Conservation (phyloP, 2,888 invertebrate genomes). For the Cynaeus angustus region DNA sequence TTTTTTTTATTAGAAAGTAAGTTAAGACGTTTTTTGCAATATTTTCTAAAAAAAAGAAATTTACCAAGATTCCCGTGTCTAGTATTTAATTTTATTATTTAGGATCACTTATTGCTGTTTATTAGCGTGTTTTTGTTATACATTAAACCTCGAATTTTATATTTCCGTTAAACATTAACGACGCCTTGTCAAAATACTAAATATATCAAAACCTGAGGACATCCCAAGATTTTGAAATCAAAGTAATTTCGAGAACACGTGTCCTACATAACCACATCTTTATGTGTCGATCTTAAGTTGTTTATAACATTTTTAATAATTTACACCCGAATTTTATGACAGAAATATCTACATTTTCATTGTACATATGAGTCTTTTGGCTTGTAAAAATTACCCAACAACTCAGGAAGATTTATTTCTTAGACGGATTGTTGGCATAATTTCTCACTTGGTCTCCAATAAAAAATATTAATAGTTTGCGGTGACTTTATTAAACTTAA, state of each 20-base stretch:
- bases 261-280: background rate
- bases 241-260: background rate
- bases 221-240: background rate
- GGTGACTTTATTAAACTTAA: conserved; percentile 12
- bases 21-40: too few relatives aligned
- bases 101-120: too few relatives aligned
- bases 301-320: conserved; percentile 1
- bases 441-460: conserved; percentile 8
- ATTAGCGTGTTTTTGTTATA: too few relatives aligned
- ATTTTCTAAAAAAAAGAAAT: too few relatives aligned
- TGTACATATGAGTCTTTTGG: conserved; percentile 5
- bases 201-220: background rate
- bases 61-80: too few relatives aligned
- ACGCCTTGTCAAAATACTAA: background rate
- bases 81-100: too few relatives aligned
- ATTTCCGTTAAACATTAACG: background rate
- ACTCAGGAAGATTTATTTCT: conserved; percentile 11
- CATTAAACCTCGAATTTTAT: background rate
- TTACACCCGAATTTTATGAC: background rate
- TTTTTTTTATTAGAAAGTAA: too few relatives aligned
- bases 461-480: conserved; percentile 21
- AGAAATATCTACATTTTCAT: background rate
- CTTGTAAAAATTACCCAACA: background rate
- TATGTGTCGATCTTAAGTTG: conserved; percentile 1
- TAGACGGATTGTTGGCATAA: conserved; percentile 16